A percentile compares a stretch with the other conserved stretches of the same genome.
phyloP scores from a whole-genome alignment of 92 coral and sea anemone species.

The Heteractis magnifica region DNA sequence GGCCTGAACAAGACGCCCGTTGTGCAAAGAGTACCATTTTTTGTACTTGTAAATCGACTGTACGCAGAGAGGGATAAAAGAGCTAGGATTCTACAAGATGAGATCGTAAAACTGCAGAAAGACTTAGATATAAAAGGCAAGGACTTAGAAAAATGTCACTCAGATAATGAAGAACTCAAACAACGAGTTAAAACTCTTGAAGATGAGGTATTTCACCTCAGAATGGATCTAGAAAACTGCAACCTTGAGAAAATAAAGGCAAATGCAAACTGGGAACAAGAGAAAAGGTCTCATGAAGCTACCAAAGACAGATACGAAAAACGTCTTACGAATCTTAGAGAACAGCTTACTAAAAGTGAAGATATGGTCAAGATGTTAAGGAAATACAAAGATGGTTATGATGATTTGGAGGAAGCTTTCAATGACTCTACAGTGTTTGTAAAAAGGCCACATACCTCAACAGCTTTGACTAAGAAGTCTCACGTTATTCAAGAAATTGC shows the following conservation, averaged over 20 bases:
- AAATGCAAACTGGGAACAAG: constrained; percentile 54
- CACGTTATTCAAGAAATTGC: constrained; percentile 78
- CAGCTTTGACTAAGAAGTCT: constrained; percentile 62
- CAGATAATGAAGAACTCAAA: constrained; percentile 49
- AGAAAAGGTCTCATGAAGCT: constrained; percentile 62
- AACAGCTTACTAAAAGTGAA: constrained; percentile 64
- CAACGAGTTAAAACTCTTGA: constrained; percentile 62
- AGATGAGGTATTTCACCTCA: constrained; percentile 63
- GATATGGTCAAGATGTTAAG: constrained; percentile 57
- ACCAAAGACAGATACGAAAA: constrained; percentile 63
- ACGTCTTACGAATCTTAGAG: constrained; percentile 62
- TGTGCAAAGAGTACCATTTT: constrained; percentile 80
- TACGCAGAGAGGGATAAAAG: constrained; percentile 75
- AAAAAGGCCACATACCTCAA: constrained; percentile 66
- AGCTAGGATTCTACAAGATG: constrained; percentile 68
- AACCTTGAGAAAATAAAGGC: constrained; percentile 65
- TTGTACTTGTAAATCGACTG: constrained; percentile 83
- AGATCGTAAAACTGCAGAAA: constrained; percentile 50
- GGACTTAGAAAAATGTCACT: constrained; percentile 42
- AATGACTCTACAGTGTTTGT: constrained; percentile 61
- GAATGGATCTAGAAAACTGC: constrained; percentile 62
- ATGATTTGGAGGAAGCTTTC: constrained; percentile 82
- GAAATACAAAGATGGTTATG: constrained; percentile 86
- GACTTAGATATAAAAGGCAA: constrained; percentile 42
- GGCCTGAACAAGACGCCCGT: constrained; percentile 60